phyloP scores from a whole-genome alignment of 2,888 invertebrate species.

The Ormyrus labotus region DNA sequence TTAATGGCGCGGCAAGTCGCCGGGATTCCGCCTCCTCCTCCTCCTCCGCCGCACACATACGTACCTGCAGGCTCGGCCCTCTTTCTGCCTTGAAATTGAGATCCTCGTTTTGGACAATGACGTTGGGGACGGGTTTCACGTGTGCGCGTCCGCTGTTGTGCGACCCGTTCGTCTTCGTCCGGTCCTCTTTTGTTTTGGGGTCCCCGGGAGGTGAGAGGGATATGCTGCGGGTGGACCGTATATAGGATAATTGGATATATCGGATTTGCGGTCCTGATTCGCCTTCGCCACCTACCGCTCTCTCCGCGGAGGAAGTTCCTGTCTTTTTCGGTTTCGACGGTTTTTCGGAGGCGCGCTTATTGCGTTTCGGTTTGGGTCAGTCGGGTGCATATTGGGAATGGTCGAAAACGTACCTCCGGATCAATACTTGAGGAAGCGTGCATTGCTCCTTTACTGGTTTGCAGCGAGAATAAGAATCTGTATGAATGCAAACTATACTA shows the following conservation, averaged over 20 bases:
- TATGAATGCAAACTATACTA: no score
- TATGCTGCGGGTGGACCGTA: not conserved
- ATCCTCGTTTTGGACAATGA: slow-evolving; percentile 36
- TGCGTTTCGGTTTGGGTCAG: no score
- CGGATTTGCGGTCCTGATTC: slow-evolving; percentile 19
- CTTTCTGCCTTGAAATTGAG: slow-evolving; percentile 35
- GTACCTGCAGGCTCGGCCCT: no score
- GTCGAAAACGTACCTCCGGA: no score
- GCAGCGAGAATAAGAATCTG: no score
- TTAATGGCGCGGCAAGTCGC: slow-evolving; percentile 65
- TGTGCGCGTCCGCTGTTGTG: not conserved
- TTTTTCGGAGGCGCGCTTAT: no score
- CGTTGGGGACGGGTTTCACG: not conserved
- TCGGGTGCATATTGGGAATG: no score
- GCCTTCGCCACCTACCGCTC: not conserved
- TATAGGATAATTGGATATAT: not conserved
- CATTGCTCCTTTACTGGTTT: no score
- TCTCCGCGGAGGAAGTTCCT: no score
- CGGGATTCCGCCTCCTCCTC: slow-evolving; percentile 61
- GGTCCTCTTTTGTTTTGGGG: not conserved
- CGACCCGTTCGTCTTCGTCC: not conserved
- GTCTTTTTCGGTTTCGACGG: no score
- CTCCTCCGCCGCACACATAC: slow-evolving; percentile 5
- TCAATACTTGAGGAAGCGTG: no score
- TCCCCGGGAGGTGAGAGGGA: not conserved